A percentile compares a stretch with the other conserved stretches of the same genome.
Evolutionary conservation across 2,888 invertebrate species (phyloP).

Genomic region (Nomada flava): DNA sequence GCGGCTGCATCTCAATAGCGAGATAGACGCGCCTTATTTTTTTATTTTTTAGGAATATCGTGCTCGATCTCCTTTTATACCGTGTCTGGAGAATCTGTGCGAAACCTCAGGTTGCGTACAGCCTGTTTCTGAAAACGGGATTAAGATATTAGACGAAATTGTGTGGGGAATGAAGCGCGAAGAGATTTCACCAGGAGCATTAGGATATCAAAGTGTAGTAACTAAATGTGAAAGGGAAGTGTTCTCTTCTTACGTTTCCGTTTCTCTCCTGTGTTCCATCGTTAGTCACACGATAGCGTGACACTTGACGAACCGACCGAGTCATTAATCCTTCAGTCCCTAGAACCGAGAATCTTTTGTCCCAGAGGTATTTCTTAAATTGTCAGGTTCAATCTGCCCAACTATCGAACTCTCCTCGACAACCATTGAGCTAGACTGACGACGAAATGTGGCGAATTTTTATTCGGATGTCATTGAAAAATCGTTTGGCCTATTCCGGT

Average conservation of each 20-base stretch:
- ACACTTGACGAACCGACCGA: slow-evolving; percentile 75
- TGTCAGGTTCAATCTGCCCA: slow-evolving; percentile 45
- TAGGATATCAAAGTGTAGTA: background rate
- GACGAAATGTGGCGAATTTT: slow-evolving; percentile 57
- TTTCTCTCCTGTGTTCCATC: slow-evolving; percentile 69
- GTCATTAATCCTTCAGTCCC: slow-evolving; percentile 75
- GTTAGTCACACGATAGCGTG: slow-evolving; percentile 75
- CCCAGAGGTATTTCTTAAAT: slow-evolving; percentile 56
- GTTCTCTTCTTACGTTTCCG: slow-evolving; percentile 53
- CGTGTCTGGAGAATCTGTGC: slow-evolving; percentile 3
- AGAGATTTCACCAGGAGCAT: background rate
- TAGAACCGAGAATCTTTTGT: slow-evolving; percentile 69
- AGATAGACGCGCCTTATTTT: slow-evolving; percentile 49
- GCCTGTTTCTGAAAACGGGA: background rate
- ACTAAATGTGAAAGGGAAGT: slow-evolving; percentile 31
- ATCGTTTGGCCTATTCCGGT: slow-evolving; percentile 33
- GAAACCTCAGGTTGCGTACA: background rate
- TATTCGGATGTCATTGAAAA: slow-evolving; percentile 44
- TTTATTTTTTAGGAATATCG: slow-evolving; percentile 27
- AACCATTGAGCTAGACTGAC: slow-evolving; percentile 24
- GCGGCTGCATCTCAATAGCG: slow-evolving; percentile 61
- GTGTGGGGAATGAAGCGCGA: slow-evolving; percentile 63
- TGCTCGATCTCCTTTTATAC: slow-evolving; percentile 16
- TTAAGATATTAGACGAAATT: slow-evolving; percentile 27
- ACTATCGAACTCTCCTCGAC: slow-evolving; percentile 10